These are phyloP conservation scores for Halcyon smyrnensis DNA, from an alignment of 2,797 vertebrate genomes.

Conservation along the genomic window DNA sequence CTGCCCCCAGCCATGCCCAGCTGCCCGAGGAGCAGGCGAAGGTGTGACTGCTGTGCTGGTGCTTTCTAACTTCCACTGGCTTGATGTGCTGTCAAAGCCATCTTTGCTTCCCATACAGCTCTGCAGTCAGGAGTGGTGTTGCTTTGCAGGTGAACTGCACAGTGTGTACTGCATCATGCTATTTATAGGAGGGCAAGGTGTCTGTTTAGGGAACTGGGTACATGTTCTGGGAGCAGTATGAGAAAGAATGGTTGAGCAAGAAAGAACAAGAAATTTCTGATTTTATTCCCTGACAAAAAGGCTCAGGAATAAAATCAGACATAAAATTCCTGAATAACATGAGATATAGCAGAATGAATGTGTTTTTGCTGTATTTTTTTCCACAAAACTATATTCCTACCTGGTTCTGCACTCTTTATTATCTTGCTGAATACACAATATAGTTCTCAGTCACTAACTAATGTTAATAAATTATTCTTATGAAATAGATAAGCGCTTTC, in stretches of 20 bases:
- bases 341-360: background rate
- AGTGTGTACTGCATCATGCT: background rate
- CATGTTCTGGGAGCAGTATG: background rate
- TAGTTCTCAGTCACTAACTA: background rate
- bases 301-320: background rate
- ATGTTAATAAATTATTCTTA: background rate
- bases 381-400: background rate
- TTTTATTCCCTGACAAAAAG: background rate
- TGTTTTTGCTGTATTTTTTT: background rate
- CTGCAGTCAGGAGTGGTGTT: background rate
- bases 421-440: background rate
- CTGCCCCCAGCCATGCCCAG: background rate
- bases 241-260: background rate
- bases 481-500: background rate
- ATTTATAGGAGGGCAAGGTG: background rate
- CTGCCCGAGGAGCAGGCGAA: fast-evolving
- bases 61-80: background rate
- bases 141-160: slow-evolving; percentile 1
- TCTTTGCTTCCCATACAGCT: background rate
- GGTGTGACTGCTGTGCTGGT: background rate
- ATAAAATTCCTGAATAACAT: background rate
- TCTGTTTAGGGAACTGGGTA: background rate
- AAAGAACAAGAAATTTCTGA: background rate
- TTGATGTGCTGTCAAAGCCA: background rate
- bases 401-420: background rate